Base-by-base conservation (phyloP, 1,140 invertebrate species). In the Megathymus violae region DNA sequence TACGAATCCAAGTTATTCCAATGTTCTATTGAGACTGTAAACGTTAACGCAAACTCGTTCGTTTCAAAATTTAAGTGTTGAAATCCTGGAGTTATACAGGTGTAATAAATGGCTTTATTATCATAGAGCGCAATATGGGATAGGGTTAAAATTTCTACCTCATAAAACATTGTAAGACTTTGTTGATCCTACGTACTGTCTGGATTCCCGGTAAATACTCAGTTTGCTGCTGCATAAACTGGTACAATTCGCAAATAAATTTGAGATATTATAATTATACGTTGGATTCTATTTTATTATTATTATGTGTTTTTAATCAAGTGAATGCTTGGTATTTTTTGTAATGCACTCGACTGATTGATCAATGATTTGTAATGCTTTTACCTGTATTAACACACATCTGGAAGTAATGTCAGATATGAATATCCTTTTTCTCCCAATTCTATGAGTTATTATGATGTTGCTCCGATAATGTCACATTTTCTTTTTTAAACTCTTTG, bases 61-160 rank as follows among this genome's bases (percentile, higher is more conserved):
- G 44, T 59, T 59, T 59, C 54, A 44, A 47, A 34, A 36, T 46
- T 59, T 41, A 58, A 59, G 27, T 43, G 54, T 58, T 46, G n/a
- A 58, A 44, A 58, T 58, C 54, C 58, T 50, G 48, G 60, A 75
- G 65, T 80, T 76, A 71, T 78, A 79, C 76, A 78, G 75, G 62
- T 71, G 73, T 76, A 78, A 85, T 76, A 81, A 81, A 82, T 82
- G 74, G 72, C 67, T 67, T 80, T 85, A 80, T 85, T 78, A 80
- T 80, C 71, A 78, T 80, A 77, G 69, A 72, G 69, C 71, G 76
- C 74, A 71, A 69, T 82, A 78, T 80, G 67, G 71, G 58, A 79
- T 68, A 60, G 63, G 71, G 74, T 80, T 76, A 73, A 80, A 75
- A 82, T 84, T 80, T 84, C 79, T 75, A 71, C 67, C 51, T 75